phyloP scores from a whole-genome alignment of 2,888 invertebrate genomes.

The Tipula vernalis region DNA sequence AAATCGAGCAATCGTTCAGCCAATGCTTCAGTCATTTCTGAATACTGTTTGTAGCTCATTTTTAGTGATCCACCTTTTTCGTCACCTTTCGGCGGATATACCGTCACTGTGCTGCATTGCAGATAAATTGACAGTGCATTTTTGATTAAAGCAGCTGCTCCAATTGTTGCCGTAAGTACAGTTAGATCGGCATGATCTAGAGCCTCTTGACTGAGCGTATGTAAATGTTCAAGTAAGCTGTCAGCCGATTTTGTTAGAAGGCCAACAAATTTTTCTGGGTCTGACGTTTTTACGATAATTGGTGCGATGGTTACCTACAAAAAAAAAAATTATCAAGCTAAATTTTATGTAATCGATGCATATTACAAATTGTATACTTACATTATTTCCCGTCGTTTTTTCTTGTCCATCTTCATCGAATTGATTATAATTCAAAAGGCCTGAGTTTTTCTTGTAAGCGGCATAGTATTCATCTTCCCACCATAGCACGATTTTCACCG shows the following conservation, averaged over 20 bases:
- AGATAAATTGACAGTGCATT: slow-evolving; percentile 69
- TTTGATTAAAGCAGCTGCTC: slow-evolving; percentile 64
- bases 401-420: slow-evolving; percentile 27
- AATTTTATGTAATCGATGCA: not conserved
- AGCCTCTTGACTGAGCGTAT: slow-evolving; percentile 68
- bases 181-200: slow-evolving; percentile 73
- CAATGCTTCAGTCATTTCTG: slow-evolving; percentile 73
- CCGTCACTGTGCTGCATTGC: slow-evolving; percentile 36
- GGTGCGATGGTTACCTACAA: slow-evolving; percentile 25
- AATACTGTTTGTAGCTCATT: slow-evolving; percentile 57
- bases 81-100: slow-evolving; percentile 33
- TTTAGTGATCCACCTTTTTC: slow-evolving; percentile 34
- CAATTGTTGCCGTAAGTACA: slow-evolving; percentile 66
- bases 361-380: not conserved
- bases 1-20: slow-evolving; percentile 70
- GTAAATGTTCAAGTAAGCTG: slow-evolving; percentile 62
- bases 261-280: slow-evolving; percentile 62
- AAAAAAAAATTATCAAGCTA: not conserved
- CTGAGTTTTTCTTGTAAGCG: slow-evolving; percentile 56
- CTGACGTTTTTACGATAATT: slow-evolving; percentile 59
- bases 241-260: slow-evolving; percentile 59
- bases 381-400: slow-evolving; percentile 14
- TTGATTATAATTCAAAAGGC: slow-evolving; percentile 36
- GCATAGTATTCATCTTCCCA: slow-evolving; percentile 72
- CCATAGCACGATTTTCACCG: slow-evolving; percentile 74